Percentiles rank a stretch among this genome's conserved stretches.
phyloP scores from a whole-genome alignment of 2,888 invertebrate species.

The Halictus quadricinctus region DNA sequence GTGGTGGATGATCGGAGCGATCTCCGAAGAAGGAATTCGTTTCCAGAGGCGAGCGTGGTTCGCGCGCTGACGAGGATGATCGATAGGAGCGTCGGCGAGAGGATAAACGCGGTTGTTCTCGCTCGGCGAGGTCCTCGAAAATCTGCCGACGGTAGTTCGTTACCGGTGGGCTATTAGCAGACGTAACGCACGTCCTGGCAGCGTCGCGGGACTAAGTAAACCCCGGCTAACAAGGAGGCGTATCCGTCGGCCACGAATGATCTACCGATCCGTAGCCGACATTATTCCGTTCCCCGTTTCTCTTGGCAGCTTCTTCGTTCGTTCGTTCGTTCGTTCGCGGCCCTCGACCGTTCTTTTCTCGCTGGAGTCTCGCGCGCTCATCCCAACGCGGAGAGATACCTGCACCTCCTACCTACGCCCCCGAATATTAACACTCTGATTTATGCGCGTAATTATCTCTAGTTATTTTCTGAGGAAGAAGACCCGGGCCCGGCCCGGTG shows the following conservation, averaged over 20 bases:
- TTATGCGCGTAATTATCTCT: conserved; percentile 82
- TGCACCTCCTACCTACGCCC: conserved; percentile 79
- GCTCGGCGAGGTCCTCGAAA: conserved; percentile 68
- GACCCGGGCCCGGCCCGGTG: conserved; percentile 31
- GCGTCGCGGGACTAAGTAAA: conserved; percentile 79
- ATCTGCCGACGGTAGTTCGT: conserved; percentile 79
- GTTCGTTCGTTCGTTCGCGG: neutral
- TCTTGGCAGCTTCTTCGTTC: neutral
- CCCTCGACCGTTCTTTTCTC: conserved; percentile 4
- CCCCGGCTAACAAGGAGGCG: conserved; percentile 82
- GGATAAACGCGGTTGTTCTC: conserved; percentile 64
- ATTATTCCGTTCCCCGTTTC: conserved; percentile 66
- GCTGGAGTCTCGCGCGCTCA: conserved; percentile 20
- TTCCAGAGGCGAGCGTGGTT: conserved; percentile 59
- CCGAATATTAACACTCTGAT: conserved; percentile 82
- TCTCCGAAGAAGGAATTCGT: conserved; percentile 59
- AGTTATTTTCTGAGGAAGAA: conserved; percentile 77
- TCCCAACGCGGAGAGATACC: conserved; percentile 20
- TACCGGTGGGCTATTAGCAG: conserved; percentile 81
- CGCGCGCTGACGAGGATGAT: conserved; percentile 64
- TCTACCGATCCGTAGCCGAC: conserved; percentile 78
- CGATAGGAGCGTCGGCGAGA: conserved; percentile 67
- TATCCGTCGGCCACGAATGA: conserved; percentile 77
- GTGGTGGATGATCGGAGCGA: conserved; percentile 28
- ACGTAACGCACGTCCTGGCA: conserved; percentile 80